These are phyloP conservation scores for Tortricodes alternella DNA, from an alignment of 2,888 invertebrate species.

Conservation along the genomic window DNA sequence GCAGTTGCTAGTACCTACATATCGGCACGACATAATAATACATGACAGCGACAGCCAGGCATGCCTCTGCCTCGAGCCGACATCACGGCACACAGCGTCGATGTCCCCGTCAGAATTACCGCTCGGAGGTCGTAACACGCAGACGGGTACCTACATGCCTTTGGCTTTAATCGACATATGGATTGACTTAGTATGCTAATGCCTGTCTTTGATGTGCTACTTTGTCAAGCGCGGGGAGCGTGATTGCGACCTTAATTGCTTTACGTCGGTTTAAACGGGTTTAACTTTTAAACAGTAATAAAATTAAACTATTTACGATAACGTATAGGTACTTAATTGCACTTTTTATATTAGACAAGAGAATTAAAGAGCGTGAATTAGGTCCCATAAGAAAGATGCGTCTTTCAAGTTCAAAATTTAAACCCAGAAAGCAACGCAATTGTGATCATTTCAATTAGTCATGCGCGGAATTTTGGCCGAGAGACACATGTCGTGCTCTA, in stretches of 20 bases:
- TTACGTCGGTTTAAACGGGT: neutral
- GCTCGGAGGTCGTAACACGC: neutral
- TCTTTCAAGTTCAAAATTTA: too few species aligned
- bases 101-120: slow-evolving; percentile 5
- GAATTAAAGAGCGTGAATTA: too few species aligned
- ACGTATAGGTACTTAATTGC: too few species aligned
- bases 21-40: slow-evolving; percentile 1
- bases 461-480: too few species aligned
- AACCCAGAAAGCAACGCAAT: too few species aligned
- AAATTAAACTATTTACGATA: too few species aligned
- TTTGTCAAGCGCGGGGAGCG: slow-evolving; percentile 1
- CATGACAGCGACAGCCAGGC: slow-evolving; percentile 1
- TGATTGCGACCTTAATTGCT: slow-evolving; percentile 10
- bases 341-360: too few species aligned
- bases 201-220: slow-evolving; percentile 7
- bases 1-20: neutral
- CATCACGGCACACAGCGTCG: neutral
- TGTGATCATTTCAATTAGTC: too few species aligned
- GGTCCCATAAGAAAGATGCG: too few species aligned
- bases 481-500: too few species aligned
- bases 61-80: neutral
- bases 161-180: neutral
- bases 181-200: slow-evolving; percentile 11
- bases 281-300: neutral
- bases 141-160: neutral